Evolutionary conservation across 2,113 vertebrate species (phyloP), one percentile per base, ranked within the genome.

Genomic region (Toxotes jaculatrix): DNA sequence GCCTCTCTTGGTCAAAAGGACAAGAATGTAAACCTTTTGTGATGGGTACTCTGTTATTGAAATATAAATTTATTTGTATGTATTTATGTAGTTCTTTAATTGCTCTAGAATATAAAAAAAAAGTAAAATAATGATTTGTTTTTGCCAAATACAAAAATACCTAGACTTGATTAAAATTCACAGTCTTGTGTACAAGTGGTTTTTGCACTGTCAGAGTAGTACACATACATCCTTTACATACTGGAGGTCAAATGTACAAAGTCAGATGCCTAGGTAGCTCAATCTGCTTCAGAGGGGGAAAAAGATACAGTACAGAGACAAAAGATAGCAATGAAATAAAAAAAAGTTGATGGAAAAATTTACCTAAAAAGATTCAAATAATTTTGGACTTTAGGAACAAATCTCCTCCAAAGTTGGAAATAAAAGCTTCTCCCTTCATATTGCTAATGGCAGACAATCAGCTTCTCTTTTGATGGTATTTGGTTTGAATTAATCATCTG

Each of bases 171-270:
- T 88, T 83, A 82, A 79, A 85, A 91, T 95, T 95, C 95, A 95
- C 94, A 95, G 94, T 95, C 91, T 94, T 88, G 91, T 91, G 93
- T 95, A 94, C 92, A 96, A 99, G 97, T 98, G 97, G 97, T 98
- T 98, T 96, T 94, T 91, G 80, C 95, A 93, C 94, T 93, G 84
- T 80, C 92, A 89, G 86, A 71, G 86, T 89, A 90, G 27, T 66
- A 83, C 60, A 80, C 88, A 67, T 51, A 81, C 62, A 82, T 84
- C 60, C n/a, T 82, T 79, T 74, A 80, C 64, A 87, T 74, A 64
- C 40, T 77, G 82, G 86, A 82, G 93, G 82, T 85, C 72, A 95
- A 90, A 85, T 93, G 91, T 93, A 95, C 71, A 92, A 91, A 76
- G 34, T 71, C 57, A 74, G 51, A 83, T 61, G 78, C 74, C 64